A percentile compares a stretch with the other conserved stretches of the same genome.
Conservation (phyloP, 1,140 invertebrate genomes). For the Oncopodura yosiiana region DNA sequence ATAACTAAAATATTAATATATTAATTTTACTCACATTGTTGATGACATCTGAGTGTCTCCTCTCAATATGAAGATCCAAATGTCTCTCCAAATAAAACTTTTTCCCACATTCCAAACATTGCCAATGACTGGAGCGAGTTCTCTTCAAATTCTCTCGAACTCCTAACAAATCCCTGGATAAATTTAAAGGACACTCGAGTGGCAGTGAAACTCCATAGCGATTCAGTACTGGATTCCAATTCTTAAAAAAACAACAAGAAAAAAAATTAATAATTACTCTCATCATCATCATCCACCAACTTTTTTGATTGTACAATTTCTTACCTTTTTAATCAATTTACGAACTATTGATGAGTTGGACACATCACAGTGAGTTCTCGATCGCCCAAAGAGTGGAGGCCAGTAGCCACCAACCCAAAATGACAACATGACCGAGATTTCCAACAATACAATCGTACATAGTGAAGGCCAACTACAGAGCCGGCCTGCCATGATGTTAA, state of each 20-base stretch:
- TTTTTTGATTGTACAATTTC: constrained; percentile 16
- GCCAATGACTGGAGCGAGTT: constrained; percentile 75
- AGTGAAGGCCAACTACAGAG: constrained; percentile 30
- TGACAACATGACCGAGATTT: constrained; percentile 31
- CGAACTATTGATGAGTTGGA: constrained; percentile 70
- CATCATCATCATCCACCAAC: not conserved
- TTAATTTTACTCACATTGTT: constrained; percentile 56
- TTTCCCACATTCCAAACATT: constrained; percentile 82
- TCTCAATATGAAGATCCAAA: constrained; percentile 81
- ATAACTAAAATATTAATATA: constrained; percentile 1
- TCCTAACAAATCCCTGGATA: constrained; percentile 71
- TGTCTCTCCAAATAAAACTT: constrained; percentile 80
- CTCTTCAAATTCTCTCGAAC: constrained; percentile 73
- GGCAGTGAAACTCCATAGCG: constrained; percentile 73
- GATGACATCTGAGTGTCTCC: constrained; percentile 71
- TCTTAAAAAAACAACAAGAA: too few species aligned
- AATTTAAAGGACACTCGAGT: constrained; percentile 79
- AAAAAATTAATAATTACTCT: constrained; percentile 3
- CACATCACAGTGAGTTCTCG: constrained; percentile 28
- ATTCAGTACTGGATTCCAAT: constrained; percentile 78
- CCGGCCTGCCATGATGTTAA: constrained; percentile 33
- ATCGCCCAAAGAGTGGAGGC: constrained; percentile 21
- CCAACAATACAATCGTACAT: constrained; percentile 27
- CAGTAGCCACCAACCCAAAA: constrained; percentile 33
- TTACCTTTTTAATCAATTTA: constrained; percentile 70